Conservation (phyloP, 2,113 vertebrate species). For the Bathybates hornii region DNA sequence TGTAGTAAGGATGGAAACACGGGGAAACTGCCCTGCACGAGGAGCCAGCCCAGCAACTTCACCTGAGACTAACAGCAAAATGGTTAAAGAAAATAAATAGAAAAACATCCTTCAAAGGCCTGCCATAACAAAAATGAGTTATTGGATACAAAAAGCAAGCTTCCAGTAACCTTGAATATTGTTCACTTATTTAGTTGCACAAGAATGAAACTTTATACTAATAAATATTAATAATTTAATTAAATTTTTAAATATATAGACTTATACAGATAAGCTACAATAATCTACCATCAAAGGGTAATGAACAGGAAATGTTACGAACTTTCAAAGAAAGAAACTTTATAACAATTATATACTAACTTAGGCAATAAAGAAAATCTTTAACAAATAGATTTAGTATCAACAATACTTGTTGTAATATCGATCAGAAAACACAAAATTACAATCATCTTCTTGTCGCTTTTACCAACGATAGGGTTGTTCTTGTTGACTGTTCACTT, state of each 20-base stretch:
- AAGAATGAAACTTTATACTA: not conserved
- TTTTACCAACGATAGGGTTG: rapidly evolving
- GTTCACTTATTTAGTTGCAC: not conserved
- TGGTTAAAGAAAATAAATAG: not conserved
- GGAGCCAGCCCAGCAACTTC: not conserved
- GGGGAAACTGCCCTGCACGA: not conserved
- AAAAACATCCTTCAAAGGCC: rapidly evolving
- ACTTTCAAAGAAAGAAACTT: no score
- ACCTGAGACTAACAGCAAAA: not conserved
- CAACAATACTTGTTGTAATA: rapidly evolving
- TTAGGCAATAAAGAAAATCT: no score
- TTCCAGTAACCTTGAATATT: not conserved
- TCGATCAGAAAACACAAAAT: no score
- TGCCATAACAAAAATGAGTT: rapidly evolving
- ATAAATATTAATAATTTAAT: no score
- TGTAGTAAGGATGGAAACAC: not conserved
- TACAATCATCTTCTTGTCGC: rapidly evolving
- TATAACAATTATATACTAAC: no score
- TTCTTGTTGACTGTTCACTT: not conserved
- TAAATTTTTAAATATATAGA: not conserved
- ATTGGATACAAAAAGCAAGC: rapidly evolving
- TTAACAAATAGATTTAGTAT: no score
- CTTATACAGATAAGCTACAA: rapidly evolving
- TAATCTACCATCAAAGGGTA: rapidly evolving
- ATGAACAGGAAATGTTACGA: rapidly evolving